Evolutionary conservation across 2,113 vertebrate species (phyloP).

Genomic region (Notechis scutatus): DNA sequence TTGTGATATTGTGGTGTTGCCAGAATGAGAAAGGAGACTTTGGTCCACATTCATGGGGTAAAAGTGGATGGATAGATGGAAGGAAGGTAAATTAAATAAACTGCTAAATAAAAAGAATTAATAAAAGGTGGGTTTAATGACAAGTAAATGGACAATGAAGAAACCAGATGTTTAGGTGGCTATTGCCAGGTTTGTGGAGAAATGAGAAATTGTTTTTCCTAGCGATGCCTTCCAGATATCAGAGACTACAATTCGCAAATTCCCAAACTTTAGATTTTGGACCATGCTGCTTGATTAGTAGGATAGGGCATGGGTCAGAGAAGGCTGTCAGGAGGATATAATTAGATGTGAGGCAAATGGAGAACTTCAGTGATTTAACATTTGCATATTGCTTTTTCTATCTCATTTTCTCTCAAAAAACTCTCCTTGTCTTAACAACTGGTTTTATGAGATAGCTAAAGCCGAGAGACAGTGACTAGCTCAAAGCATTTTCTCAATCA

Average conservation of each 20-base stretch:
- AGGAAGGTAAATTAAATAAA: not conserved
- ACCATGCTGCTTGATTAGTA: not conserved
- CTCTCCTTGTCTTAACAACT: not conserved
- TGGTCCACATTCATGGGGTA: not conserved
- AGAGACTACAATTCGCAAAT: not conserved
- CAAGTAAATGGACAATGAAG: not conserved
- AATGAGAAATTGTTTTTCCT: not conserved
- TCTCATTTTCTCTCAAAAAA: not conserved
- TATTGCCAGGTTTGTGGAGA: not conserved
- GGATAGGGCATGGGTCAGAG: not conserved
- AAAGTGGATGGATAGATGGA: not conserved
- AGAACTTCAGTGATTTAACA: not conserved
- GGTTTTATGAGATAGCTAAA: not conserved
- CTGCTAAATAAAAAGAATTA: not conserved
- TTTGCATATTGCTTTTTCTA: not conserved
- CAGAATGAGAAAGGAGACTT: not conserved
- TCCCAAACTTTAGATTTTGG: not conserved
- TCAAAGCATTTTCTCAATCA: not conserved
- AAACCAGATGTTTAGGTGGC: not conserved
- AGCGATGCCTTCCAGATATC: not conserved
- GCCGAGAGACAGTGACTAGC: not conserved
- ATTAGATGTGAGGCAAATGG: not conserved
- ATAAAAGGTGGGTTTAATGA: not conserved
- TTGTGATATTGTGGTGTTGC: not conserved
- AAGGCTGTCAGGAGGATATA: not conserved